phyloP scores from a whole-genome alignment of 2,113 vertebrate species.

The Amia ocellicauda region DNA sequence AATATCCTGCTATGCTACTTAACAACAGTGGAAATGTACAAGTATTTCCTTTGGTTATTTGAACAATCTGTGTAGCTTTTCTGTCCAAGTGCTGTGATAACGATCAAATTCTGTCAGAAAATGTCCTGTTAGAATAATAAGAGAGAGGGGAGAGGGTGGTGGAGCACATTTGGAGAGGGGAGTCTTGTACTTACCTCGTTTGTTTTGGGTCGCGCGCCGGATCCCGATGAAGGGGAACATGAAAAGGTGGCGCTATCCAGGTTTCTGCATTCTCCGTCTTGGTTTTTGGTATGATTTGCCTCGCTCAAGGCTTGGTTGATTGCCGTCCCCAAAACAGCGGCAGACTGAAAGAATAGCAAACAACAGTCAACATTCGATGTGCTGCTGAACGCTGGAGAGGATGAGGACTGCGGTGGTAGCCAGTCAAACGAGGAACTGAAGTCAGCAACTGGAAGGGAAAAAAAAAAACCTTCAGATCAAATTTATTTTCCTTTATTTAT shows the following conservation, averaged over 20 bases:
- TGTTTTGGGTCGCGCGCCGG: conserved; percentile 57
- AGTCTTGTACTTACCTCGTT: conserved; percentile 58
- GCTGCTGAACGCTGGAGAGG: conserved; percentile 20
- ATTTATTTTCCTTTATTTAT: too few species aligned
- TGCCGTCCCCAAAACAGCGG: conserved; percentile 41
- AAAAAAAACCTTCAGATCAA: too few species aligned
- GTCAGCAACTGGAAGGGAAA: conserved; percentile 43
- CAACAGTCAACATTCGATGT: conserved; percentile 30
- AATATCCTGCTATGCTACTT: too few species aligned
- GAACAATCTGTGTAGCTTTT: too few species aligned
- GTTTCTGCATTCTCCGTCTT: conserved; percentile 44
- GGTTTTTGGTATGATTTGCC: conserved; percentile 44
- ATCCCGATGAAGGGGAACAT: conserved; percentile 37
- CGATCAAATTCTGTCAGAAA: too few species aligned
- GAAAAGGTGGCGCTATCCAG: conserved; percentile 46
- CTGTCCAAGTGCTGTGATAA: too few species aligned
- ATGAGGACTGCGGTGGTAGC: conserved; percentile 45
- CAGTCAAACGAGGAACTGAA: conserved; percentile 49
- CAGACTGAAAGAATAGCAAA: conserved; percentile 68
- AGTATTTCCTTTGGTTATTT: too few species aligned
- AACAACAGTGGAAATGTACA: too few species aligned
- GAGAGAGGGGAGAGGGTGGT: background rate
- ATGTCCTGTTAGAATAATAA: too few species aligned
- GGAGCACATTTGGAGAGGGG: conserved; percentile 1
- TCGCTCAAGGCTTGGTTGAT: conserved; percentile 41